These are phyloP conservation scores for Zaprionus kolodkinae DNA, from an alignment of 1,140 invertebrate genomes.

Conservation along the genomic window DNA sequence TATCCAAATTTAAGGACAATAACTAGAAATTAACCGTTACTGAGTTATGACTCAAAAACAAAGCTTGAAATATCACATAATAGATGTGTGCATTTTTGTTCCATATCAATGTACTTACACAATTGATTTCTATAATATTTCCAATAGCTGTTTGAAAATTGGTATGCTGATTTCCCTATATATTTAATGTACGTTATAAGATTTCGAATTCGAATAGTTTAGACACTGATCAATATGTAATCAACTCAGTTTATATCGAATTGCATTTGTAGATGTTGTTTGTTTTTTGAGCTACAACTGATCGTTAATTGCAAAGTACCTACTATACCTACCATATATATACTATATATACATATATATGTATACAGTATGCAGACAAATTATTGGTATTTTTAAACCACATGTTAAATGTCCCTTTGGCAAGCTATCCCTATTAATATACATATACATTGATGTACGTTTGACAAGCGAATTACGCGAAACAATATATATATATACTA, in stretches of 20 bases:
- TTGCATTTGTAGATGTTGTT: constrained; percentile 78
- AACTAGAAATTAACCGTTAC: constrained; percentile 79
- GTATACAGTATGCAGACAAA: constrained; percentile 43
- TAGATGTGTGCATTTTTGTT: constrained; percentile 63
- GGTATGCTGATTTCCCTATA: constrained; percentile 71
- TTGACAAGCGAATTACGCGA: constrained; percentile 49
- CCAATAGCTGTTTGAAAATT: constrained; percentile 49
- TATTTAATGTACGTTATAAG: constrained; percentile 43
- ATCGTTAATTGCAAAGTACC: constrained; percentile 74
- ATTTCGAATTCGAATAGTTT: constrained; percentile 18
- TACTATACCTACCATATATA: constrained; percentile 29
- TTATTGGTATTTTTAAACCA: constrained; percentile 64
- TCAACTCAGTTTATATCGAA: constrained; percentile 64
- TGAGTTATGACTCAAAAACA: constrained; percentile 53
- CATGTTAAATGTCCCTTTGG: constrained; percentile 59
- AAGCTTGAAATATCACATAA: constrained; percentile 42
- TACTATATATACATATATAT: constrained; percentile 29
- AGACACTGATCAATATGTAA: constrained; percentile 54
- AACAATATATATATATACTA: constrained; percentile 53
- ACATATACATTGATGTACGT: constrained; percentile 32
- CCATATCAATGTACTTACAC: constrained; percentile 52
- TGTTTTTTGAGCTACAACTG: constrained; percentile 72
- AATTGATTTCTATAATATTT: constrained; percentile 37
- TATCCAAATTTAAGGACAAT: constrained; percentile 76
- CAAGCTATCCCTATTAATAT: constrained; percentile 65